Evolutionary conservation across 2,113 vertebrate genomes (phyloP).

Genomic region (Octodon degus): DNA sequence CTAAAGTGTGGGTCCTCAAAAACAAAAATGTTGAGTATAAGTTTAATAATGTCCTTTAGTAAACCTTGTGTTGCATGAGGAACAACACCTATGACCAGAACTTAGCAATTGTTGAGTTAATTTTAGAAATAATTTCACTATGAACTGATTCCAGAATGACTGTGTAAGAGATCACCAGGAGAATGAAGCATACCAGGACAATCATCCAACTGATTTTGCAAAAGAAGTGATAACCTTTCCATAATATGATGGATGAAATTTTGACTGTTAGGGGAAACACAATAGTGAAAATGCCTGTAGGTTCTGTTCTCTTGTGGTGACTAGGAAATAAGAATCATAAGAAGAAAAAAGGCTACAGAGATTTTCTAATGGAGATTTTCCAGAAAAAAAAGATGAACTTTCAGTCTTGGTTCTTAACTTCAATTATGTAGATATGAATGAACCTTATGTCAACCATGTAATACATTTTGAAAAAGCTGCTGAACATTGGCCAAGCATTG

Average conservation of each 20-base stretch:
- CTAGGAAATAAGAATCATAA: not conserved
- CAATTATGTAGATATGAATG: not conserved
- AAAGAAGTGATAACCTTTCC: not conserved
- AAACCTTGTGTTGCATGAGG: not conserved
- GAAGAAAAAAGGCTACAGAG: not conserved
- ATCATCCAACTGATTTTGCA: conserved; percentile 12
- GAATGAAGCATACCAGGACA: conserved; percentile 43
- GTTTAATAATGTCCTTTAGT: not conserved
- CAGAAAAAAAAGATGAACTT: not conserved
- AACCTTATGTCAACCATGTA: not conserved
- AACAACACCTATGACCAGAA: not conserved
- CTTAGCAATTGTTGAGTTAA: not conserved
- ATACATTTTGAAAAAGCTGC: not conserved
- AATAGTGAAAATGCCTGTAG: not conserved
- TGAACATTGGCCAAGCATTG: no score
- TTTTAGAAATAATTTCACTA: not conserved
- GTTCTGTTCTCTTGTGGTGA: not conserved
- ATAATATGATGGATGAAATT: not conserved
- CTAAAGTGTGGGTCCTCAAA: not conserved
- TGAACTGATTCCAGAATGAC: conserved; percentile 15
- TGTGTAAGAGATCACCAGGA: conserved; percentile 59
- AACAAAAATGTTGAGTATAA: not conserved
- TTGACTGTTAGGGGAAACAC: not conserved
- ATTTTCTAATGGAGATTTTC: not conserved
- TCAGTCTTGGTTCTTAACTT: not conserved